Evolutionary conservation across 2,888 invertebrate species (phyloP).

Genomic region (Entomobrya multifasciata): DNA sequence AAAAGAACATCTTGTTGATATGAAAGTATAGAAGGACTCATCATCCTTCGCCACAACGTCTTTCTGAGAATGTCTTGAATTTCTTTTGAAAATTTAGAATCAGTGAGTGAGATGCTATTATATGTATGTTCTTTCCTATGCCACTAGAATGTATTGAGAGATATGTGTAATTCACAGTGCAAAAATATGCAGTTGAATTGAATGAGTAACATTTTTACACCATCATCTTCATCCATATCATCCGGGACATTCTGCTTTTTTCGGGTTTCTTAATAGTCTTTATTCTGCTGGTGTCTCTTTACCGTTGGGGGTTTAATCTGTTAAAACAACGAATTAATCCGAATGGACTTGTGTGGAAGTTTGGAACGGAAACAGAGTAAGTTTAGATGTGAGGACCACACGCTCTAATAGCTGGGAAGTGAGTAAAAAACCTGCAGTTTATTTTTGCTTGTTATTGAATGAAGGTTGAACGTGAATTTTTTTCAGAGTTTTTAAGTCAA

Average conservation of each 20-base stretch:
- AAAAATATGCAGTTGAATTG: conserved; percentile 29
- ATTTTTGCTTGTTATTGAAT: background rate
- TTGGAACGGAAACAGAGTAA: background rate
- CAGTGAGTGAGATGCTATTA: background rate
- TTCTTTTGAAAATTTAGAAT: conserved; percentile 25
- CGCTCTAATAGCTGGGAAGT: background rate
- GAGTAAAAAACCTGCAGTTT: background rate
- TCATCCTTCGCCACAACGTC: conserved; percentile 45
- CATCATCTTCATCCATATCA: too few species aligned
- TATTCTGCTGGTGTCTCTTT: too few species aligned
- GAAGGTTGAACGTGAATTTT: too few species aligned
- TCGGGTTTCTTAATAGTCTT: conserved; percentile 47
- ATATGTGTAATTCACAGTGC: background rate
- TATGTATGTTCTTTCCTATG: background rate
- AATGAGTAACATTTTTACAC: background rate
- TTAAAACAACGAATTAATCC: conserved; percentile 4
- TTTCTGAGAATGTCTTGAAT: conserved; percentile 16
- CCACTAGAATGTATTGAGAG: background rate
- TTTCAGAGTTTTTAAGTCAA: too few species aligned
- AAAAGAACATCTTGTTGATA: background rate
- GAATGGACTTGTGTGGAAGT: background rate
- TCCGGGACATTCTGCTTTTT: conserved; percentile 53
- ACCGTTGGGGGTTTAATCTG: too few species aligned
- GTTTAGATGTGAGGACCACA: background rate
- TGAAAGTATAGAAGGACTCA: conserved; percentile 24